Evolutionary conservation across 2,113 vertebrate genomes (phyloP).

Genomic region (Oceanites oceanicus): DNA sequence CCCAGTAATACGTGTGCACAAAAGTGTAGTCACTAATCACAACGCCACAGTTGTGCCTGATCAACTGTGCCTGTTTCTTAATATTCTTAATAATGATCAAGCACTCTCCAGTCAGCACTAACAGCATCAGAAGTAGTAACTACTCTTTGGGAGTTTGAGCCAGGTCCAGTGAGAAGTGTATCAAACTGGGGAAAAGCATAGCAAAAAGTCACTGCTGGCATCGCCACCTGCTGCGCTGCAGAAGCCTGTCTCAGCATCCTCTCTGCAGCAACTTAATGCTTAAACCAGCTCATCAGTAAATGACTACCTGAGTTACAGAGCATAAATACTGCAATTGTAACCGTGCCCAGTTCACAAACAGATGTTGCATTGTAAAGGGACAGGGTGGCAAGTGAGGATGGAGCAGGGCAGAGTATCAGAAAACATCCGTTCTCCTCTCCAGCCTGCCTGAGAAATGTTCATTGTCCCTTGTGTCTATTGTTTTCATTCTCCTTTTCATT

Average conservation of each 20-base stretch:
- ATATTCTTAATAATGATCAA: too few relatives aligned
- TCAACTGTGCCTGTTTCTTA: too few relatives aligned
- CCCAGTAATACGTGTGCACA: too few relatives aligned
- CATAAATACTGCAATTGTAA: too few relatives aligned
- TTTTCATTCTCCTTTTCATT: not conserved
- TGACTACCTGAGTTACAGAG: not conserved
- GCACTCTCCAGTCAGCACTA: fast-evolving
- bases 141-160: not conserved
- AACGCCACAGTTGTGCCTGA: fast-evolving
- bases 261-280: not conserved
- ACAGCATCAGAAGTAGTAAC: not conserved
- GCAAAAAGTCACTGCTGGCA: not conserved
- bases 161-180: too few relatives aligned
- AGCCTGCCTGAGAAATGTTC: not conserved
- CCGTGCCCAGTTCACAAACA: not conserved
- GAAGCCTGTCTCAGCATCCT: not conserved
- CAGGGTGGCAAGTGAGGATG: not conserved
- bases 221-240: not conserved
- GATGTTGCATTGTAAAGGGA: not conserved
- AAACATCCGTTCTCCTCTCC: not conserved
- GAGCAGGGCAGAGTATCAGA: not conserved
- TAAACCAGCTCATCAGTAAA: not conserved
- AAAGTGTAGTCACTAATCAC: too few relatives aligned
- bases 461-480: fast-evolving
- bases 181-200: fast-evolving